phyloP scores from a whole-genome alignment of 2,797 vertebrate genomes.

The Diglossa cyanea region DNA sequence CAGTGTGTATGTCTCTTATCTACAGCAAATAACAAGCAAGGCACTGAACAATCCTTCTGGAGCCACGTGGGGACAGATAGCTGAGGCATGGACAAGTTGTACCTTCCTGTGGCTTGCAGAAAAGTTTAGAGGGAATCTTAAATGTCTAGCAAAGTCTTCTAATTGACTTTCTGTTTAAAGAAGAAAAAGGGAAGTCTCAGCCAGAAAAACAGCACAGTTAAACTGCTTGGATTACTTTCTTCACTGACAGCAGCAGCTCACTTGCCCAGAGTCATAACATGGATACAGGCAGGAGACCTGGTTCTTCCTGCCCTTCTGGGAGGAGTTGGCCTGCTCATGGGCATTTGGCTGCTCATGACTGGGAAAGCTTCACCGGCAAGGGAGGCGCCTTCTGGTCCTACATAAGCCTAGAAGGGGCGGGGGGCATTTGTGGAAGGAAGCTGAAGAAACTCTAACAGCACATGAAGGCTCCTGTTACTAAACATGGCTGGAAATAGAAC shows the following conservation, averaged over 20 bases:
- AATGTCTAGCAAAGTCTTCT: background rate
- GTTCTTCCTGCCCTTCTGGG: background rate
- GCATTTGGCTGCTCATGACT: background rate
- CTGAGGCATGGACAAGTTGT: background rate
- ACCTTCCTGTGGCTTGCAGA: background rate
- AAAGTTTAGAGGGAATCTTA: background rate
- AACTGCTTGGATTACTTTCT: background rate
- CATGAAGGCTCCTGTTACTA: background rate
- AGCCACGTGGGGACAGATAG: background rate
- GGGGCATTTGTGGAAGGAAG: background rate
- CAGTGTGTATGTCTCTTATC: background rate
- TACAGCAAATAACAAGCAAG: background rate
- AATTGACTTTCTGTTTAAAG: background rate
- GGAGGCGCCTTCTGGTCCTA: background rate
- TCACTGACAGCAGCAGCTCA: background rate
- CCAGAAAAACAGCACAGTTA: background rate
- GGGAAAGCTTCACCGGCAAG: background rate
- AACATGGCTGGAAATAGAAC: background rate
- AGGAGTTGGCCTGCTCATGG: background rate
- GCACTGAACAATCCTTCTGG: background rate
- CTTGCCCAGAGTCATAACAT: background rate
- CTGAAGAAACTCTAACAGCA: background rate
- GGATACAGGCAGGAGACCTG: background rate
- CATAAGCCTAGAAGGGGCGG: fast-evolving
- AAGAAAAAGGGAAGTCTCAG: background rate